phyloP scores from a whole-genome alignment of 2,797 vertebrate genomes.

The Schizopygopsis pylzovi region DNA sequence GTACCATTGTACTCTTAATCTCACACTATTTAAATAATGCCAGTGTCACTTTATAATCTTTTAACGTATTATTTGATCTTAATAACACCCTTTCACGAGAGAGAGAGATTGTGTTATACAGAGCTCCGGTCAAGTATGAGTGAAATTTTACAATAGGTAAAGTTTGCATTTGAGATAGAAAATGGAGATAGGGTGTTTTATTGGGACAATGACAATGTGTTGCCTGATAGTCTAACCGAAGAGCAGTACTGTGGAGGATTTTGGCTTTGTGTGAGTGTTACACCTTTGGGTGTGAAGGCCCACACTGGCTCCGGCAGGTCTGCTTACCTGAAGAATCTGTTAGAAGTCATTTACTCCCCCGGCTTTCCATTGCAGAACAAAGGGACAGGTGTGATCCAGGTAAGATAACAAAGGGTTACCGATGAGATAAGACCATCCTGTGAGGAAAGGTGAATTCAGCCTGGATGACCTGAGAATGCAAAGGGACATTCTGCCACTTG shows the following conservation, averaged over 20 bases:
- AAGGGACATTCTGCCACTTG: slow-evolving; percentile 29
- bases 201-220: slow-evolving; percentile 23
- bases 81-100: slow-evolving; percentile 19
- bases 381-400: slow-evolving; percentile 45
- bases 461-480: slow-evolving; percentile 31
- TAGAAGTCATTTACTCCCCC: slow-evolving; percentile 39
- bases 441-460: slow-evolving; percentile 34
- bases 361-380: slow-evolving; percentile 44
- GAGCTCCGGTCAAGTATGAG: slow-evolving; percentile 23
- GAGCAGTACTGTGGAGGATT: slow-evolving; percentile 17
- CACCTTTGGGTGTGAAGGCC: slow-evolving; percentile 40
- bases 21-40: slow-evolving; percentile 38
- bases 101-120: not conserved
- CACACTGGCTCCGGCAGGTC: slow-evolving; percentile 37
- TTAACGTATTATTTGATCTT: slow-evolving; percentile 43
- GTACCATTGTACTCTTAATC: slow-evolving; percentile 36
- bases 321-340: slow-evolving; percentile 44
- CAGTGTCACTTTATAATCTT: slow-evolving; percentile 40
- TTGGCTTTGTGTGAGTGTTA: slow-evolving; percentile 19
- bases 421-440: slow-evolving; percentile 38
- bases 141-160: slow-evolving; percentile 36
- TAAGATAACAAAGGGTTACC: slow-evolving; percentile 39
- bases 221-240: slow-evolving; percentile 32
- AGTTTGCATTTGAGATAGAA: slow-evolving; percentile 47
- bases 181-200: slow-evolving; percentile 28